Percentiles rank a stretch among this genome's conserved stretches.
Conservation (phyloP, 2,113 vertebrate genomes). For the Labrus mixtus region DNA sequence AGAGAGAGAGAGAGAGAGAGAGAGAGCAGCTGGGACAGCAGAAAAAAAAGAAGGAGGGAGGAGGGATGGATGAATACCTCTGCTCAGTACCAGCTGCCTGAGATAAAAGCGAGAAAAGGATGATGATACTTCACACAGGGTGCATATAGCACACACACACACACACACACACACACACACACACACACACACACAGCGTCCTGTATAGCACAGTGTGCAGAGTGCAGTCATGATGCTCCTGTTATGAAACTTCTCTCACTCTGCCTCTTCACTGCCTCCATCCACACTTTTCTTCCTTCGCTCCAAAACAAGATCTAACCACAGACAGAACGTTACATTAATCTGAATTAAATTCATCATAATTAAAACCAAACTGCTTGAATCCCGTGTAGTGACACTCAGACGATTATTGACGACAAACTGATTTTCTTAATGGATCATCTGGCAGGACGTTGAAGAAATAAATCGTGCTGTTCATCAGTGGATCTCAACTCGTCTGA, state of each 20-base stretch:
- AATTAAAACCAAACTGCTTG: no score
- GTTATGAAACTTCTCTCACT: conserved; percentile 53
- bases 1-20: conserved; percentile 45
- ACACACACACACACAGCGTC: conserved; percentile 26
- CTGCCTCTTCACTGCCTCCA: conserved; percentile 6
- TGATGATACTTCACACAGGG: conserved; percentile 40
- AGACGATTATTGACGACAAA: no score
- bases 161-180: conserved; percentile 17
- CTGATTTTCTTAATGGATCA: no score
- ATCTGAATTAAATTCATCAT: no score
- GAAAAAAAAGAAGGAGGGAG: conserved; percentile 37
- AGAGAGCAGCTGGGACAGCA: conserved; percentile 66
- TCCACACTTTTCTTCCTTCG: neutral
- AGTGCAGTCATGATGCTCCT: conserved; percentile 46
- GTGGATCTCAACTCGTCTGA: no score
- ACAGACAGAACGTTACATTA: no score
- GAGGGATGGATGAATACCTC: conserved; percentile 67
- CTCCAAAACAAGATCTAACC: no score
- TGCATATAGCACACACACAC: conserved; percentile 12
- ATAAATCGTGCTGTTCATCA: no score
- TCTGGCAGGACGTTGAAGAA: no score
- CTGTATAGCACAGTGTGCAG: conserved; percentile 2
- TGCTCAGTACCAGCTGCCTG: conserved; percentile 68
- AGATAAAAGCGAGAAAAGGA: conserved; percentile 39
- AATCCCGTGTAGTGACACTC: no score